Percentiles rank a stretch among this genome's conserved stretches.
These are phyloP conservation scores for Panopea generosa DNA, from an alignment of 2,888 invertebrate genomes.

Conservation along the genomic window DNA sequence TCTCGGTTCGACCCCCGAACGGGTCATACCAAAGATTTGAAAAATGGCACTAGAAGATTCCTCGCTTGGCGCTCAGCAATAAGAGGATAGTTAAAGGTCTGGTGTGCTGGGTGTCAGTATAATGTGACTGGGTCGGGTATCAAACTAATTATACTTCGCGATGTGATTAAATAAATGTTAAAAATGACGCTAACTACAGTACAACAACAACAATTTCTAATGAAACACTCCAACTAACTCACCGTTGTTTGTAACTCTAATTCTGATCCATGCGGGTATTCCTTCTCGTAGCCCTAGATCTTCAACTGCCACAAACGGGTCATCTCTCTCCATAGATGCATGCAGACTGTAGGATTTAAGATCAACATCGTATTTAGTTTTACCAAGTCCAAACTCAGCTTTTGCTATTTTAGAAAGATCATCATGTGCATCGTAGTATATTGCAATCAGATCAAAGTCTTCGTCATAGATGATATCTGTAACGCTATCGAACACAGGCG, in stretches of 20 bases:
- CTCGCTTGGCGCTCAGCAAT: no score
- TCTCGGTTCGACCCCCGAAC: no score
- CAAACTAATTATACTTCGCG: no score
- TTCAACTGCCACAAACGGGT: slow-evolving; percentile 67
- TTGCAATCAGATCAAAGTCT: slow-evolving; percentile 69
- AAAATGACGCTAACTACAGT: no score
- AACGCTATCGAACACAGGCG: slow-evolving; percentile 66
- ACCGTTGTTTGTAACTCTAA: slow-evolving; percentile 74
- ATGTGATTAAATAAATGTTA: no score
- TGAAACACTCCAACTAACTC: no score
- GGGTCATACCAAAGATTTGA: no score
- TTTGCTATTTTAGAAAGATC: slow-evolving; percentile 62
- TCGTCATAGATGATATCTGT: slow-evolving; percentile 72
- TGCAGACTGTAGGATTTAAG: slow-evolving; percentile 65
- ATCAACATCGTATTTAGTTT: slow-evolving; percentile 71
- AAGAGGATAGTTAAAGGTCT: no score
- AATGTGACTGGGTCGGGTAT: no score
- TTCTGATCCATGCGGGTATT: slow-evolving; percentile 73
- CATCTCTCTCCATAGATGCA: slow-evolving; percentile 56
- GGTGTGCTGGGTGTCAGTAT: no score
- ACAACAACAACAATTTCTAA: no score
- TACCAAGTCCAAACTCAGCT: slow-evolving; percentile 74
- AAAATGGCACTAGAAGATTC: no score
- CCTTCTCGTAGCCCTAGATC: slow-evolving; percentile 71
- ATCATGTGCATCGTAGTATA: slow-evolving; percentile 70